Base-by-base conservation (phyloP, 2,888 invertebrate genomes). In the Acleris cristana region DNA sequence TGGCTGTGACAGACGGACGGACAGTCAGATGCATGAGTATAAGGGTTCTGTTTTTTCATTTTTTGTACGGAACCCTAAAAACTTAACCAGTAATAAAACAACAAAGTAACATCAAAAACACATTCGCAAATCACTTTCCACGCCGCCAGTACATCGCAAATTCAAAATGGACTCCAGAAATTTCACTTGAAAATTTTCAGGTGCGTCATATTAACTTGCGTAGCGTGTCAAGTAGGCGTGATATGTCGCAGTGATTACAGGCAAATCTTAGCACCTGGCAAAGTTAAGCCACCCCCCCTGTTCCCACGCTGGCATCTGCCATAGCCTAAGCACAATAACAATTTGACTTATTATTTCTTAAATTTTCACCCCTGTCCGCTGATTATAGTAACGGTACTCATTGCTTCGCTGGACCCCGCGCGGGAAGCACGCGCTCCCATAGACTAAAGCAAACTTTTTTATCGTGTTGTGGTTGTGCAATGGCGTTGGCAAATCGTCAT, bases 351-450 rank as follows among this genome's bases (percentile, higher is more conserved):
- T 65, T 65, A 55, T 59, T 60, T 66, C 61, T 66, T 62, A 62
- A 51, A 51, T 21, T 56, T 56, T 56, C 61, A 62, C 44, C 66
- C 18, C 45, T 62, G 66, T 52, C 44, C 66, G 16, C 34, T 62
- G 61, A 66, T 66, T 66, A 52, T n/a, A 30, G 51, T 61, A 66
- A 62, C 66, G 66, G 65, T 26, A 58, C 64, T 56, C 66, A 66
- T 66, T 66, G 57, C 52, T 56, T 45, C 56, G 44, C 45, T 2
- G 66, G 48, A 56, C 7, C 34, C 30, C 66, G 66, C 51, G 52
- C 61, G 66, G 21, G 66, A 34, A 23, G 19, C 56, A 51, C 52
- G 34, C 55, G 56, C 44, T 8, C 16, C 19, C 2, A 51, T 26
- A 7, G 26, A 8, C 26, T 26, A 40, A 40, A 40, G 40, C 19